Evolutionary conservation across 2,797 vertebrate species (phyloP).

Genomic region (Hydrolagus colliei): DNA sequence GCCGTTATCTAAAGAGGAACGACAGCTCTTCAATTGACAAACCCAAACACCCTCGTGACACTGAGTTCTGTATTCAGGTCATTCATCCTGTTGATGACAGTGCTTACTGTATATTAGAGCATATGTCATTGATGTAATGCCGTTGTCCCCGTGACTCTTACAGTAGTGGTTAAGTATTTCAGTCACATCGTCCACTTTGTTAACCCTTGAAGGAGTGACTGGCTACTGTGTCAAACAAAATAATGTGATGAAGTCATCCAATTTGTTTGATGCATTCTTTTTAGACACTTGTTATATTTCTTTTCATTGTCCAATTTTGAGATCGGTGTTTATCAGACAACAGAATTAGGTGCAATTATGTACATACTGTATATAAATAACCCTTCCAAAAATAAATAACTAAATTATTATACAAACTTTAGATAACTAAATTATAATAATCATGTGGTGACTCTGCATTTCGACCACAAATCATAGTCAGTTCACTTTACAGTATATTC

Average conservation of each 20-base stretch:
- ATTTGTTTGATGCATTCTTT: neutral
- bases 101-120: slow-evolving; percentile 22
- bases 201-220: slow-evolving; percentile 4
- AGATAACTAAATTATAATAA: too few relatives aligned
- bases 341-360: too few relatives aligned
- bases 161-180: slow-evolving; percentile 14
- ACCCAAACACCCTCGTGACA: slow-evolving; percentile 12
- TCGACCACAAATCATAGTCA: too few relatives aligned
- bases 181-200: slow-evolving; percentile 11
- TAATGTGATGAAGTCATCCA: neutral
- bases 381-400: too few relatives aligned
- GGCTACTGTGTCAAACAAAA: neutral
- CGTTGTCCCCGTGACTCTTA: slow-evolving; percentile 8
- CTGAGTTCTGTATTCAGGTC: slow-evolving; percentile 12
- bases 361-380: too few relatives aligned
- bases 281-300: neutral
- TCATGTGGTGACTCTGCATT: too few relatives aligned
- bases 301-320: too few relatives aligned
- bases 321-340: too few relatives aligned
- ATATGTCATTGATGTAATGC: neutral
- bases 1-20: slow-evolving; percentile 10
- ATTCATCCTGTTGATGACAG: slow-evolving; percentile 24
- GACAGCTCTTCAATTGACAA: neutral
- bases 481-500: too few relatives aligned
- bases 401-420: too few relatives aligned